These are phyloP conservation scores for Trachythela sp. DNA, from an alignment of 64 coral and sea anemone genomes.

Conservation along the genomic window DNA sequence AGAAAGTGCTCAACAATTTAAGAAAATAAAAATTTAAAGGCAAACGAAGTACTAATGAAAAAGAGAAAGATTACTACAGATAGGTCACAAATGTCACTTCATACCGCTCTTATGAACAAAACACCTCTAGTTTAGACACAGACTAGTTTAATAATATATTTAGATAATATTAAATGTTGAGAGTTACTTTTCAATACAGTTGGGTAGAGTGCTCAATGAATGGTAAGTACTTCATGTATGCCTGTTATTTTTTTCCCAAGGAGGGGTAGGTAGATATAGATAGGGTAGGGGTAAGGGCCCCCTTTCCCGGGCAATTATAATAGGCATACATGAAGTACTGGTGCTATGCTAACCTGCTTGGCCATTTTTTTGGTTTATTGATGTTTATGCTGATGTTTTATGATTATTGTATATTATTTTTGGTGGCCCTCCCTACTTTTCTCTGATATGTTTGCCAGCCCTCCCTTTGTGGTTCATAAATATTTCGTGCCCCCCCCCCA, in stretches of 20 bases:
- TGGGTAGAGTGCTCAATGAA: too few species aligned
- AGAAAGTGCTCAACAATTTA: not conserved
- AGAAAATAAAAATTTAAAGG: not conserved
- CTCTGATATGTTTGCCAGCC: not conserved
- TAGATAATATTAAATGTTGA: too few species aligned
- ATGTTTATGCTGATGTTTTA: not conserved
- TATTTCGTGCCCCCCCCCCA: not conserved
- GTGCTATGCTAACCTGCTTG: too few species aligned
- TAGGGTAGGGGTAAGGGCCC: too few species aligned
- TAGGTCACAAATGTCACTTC: not conserved
- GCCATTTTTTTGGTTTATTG: not conserved
- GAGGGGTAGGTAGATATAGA: too few species aligned
- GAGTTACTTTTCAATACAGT: too few species aligned
- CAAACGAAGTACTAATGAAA: not conserved
- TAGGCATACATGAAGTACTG: too few species aligned
- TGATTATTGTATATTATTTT: constrained; percentile 14
- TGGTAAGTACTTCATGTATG: too few species aligned
- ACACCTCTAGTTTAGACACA: not conserved
- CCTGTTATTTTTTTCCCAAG: too few species aligned
- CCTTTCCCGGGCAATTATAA: too few species aligned
- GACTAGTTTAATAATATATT: not conserved
- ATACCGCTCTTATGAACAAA: not conserved
- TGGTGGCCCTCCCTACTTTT: constrained; percentile 13
- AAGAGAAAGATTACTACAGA: not conserved
- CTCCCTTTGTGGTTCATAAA: not conserved